Conservation (phyloP, 1,140 invertebrate genomes). For the Neodiprion virginianus region DNA sequence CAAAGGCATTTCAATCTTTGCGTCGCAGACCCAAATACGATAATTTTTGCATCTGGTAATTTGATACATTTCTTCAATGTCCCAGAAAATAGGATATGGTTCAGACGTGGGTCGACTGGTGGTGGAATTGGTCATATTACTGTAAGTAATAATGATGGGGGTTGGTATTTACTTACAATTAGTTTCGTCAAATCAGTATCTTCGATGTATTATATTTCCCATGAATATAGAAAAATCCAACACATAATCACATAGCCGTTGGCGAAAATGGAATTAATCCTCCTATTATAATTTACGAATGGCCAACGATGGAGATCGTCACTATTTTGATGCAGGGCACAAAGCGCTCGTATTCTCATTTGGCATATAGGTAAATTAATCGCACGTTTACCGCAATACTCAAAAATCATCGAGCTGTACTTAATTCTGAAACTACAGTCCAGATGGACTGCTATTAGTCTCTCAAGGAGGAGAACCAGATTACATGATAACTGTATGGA, state of each 20-base stretch:
- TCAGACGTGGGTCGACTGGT: conserved; percentile 75
- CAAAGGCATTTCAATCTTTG: conserved; percentile 80
- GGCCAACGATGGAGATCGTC: conserved; percentile 77
- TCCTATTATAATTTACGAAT: conserved; percentile 82
- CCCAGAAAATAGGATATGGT: conserved; percentile 67
- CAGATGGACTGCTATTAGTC: conserved; percentile 78
- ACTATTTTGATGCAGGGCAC: conserved; percentile 79
- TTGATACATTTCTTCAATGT: conserved; percentile 80
- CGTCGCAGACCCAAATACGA: conserved; percentile 72
- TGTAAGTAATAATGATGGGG: conserved; percentile 58
- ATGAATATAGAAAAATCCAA: conserved; percentile 72
- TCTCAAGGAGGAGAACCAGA: conserved; percentile 87
- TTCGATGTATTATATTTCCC: conserved; percentile 21
- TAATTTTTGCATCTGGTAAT: conserved; percentile 83
- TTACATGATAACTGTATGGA: conserved; percentile 86
- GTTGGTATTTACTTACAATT: conserved; percentile 21
- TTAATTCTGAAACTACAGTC: conserved; percentile 61
- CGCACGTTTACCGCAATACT: not conserved
- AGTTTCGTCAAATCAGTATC: conserved; percentile 9
- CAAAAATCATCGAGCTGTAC: not conserved
- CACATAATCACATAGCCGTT: conserved; percentile 76
- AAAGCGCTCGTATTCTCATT: conserved; percentile 70
- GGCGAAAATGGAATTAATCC: conserved; percentile 74
- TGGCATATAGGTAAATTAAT: conserved; percentile 75
- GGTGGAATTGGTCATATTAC: conserved; percentile 81